A percentile compares a stretch with the other conserved stretches of the same genome.
phyloP scores from a whole-genome alignment of 2,797 vertebrate species.

The Bothrops alternatus region DNA sequence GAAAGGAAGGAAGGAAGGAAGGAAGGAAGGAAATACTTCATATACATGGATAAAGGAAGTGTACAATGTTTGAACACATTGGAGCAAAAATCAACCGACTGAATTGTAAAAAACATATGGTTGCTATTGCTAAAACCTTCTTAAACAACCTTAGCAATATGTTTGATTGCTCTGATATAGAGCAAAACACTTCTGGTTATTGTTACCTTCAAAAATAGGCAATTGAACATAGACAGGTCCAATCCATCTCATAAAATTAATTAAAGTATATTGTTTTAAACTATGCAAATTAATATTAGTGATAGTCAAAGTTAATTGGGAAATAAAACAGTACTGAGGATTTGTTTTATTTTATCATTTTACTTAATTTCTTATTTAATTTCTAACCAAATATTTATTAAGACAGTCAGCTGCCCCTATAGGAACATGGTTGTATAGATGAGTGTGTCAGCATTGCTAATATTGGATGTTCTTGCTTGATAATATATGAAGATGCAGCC shows the following conservation, averaged over 20 bases:
- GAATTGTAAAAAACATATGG: neutral
- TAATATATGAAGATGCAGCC: no score
- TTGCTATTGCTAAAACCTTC: neutral
- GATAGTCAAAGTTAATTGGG: neutral
- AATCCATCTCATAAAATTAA: neutral
- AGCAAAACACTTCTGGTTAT: neutral
- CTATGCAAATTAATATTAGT: neutral
- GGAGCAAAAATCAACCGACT: neutral
- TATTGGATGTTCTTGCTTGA: no score
- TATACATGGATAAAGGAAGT: neutral
- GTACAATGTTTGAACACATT: neutral
- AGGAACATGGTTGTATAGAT: neutral
- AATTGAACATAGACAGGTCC: neutral
- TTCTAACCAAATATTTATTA: neutral
- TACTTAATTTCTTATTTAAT: neutral
- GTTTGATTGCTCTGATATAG: neutral
- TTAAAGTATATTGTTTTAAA: neutral
- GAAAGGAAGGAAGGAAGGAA: neutral
- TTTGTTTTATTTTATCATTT: neutral
- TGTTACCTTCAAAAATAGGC: neutral
- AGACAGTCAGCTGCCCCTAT: neutral
- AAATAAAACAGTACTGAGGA: neutral
- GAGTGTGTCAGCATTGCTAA: no score
- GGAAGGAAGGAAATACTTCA: neutral
- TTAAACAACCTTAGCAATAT: neutral